Percentiles rank a stretch among this genome's conserved stretches.
These are phyloP conservation scores for Varecia variegata DNA, from an alignment of 2,797 vertebrate species.

Conservation along the genomic window DNA sequence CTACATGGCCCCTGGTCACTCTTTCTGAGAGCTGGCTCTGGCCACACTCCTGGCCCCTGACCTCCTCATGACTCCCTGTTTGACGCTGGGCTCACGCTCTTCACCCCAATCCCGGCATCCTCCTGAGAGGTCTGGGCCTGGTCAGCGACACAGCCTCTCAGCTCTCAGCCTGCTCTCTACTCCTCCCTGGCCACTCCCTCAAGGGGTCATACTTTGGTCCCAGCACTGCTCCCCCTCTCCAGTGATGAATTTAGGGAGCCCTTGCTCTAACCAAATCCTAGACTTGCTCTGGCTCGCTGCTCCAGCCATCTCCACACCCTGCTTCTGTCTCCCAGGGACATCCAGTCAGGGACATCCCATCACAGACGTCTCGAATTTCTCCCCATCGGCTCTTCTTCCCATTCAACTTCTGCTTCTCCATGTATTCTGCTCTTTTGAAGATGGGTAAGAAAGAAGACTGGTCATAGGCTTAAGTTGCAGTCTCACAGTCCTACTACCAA, in stretches of 20 bases:
- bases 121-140: background rate
- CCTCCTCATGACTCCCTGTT: background rate
- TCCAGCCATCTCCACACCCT: background rate
- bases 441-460: background rate
- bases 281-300: background rate
- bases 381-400: background rate
- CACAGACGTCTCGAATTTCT: background rate
- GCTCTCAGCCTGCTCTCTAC: background rate
- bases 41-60: background rate
- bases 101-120: background rate
- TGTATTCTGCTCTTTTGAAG: background rate
- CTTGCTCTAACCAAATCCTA: background rate
- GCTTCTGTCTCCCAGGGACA: background rate
- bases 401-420: background rate
- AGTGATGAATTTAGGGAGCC: background rate
- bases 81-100: background rate
- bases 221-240: background rate
- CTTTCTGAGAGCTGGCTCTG: background rate
- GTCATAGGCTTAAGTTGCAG: background rate
- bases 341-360: background rate
- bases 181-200: background rate
- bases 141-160: too few relatives aligned
- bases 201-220: too few relatives aligned
- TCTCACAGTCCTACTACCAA: background rate
- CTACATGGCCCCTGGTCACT: background rate